Base-by-base conservation (phyloP, 2,113 vertebrate genomes). In the Paratilapia polleni region DNA sequence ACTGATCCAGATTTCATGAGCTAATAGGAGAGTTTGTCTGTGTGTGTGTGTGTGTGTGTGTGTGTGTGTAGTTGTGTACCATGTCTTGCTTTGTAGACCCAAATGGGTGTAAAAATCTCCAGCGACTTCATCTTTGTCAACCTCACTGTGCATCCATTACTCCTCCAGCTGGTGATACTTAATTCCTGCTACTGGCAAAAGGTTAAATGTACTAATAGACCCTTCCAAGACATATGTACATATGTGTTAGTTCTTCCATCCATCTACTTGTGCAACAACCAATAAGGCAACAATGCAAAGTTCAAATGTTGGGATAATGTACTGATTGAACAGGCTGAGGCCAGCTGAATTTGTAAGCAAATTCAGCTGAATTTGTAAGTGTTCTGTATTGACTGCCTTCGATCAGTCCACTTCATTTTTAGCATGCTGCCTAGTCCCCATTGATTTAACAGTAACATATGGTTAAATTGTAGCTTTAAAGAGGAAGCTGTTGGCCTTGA, bases 391-490 rank as follows among this genome's bases (percentile, higher is more conserved):
- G 12, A 34, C 26, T 61, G 17, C 68, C 43, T 64, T 78, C 31
- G 31, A 43, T 83, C n/a, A 61, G 83, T 74, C 81, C 82, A 41
- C 59, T 82, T 88, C 34, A 85, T 54, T 68, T 79, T 80, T 77
- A 77, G 56, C 81, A 6, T 91, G 78, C 82, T 60, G 54, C 82
- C 76, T 83, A 20, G 84, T 80, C 26, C 22, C 36, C 43, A 90
- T 91, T 92, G 92, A 93, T 93, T 90, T 90, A 90, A 79, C 83
- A 91, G 84, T 87, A 91, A 87, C 81, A 70, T 74, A 82, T 76
- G 78, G 64, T 91, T 84, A 89, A 60, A 81, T 82, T 90, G 60
- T 68, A 62, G 82, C 85, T 90, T 92, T 78, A 78, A 58, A 78
- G 56, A 86, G 85, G 84, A 92, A 88, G 73, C 83, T 83, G 60